These are phyloP conservation scores for Marcusenius ussheri DNA, from an alignment of 2,113 vertebrate genomes.

Conservation along the genomic window DNA sequence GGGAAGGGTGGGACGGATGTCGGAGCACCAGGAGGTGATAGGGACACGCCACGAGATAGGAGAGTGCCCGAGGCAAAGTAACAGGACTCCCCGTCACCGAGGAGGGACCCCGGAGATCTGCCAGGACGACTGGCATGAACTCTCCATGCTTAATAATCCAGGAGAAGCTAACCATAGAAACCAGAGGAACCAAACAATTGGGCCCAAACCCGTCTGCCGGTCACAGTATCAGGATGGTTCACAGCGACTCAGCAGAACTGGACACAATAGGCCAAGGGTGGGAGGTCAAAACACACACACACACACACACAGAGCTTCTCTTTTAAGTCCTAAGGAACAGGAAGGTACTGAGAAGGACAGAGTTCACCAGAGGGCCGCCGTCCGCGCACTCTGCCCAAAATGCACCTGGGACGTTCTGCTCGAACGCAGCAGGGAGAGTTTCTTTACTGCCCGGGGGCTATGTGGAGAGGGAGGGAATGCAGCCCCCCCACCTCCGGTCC, in stretches of 20 bases:
- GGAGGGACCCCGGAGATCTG: not conserved
- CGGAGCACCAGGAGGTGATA: not conserved
- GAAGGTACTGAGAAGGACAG: not conserved
- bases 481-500: not conserved
- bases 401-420: not conserved
- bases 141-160: not conserved
- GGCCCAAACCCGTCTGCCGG: not conserved
- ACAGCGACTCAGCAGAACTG: conserved; percentile 9
- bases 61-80: not conserved
- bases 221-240: not conserved
- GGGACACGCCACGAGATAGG: not conserved
- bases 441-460: not conserved
- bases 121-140: not conserved
- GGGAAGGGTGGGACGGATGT: conserved; percentile 11
- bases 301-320: not conserved
- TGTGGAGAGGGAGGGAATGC: not conserved
- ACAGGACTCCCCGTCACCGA: not conserved
- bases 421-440: not conserved
- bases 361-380: not conserved
- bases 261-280: not conserved
- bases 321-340: not conserved
- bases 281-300: not conserved
- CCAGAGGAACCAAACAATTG: not conserved
- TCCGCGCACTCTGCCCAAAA: not conserved
- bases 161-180: not conserved